Evolutionary conservation across 2,797 vertebrate species (phyloP).

Genomic region (Ciconia nigra): DNA sequence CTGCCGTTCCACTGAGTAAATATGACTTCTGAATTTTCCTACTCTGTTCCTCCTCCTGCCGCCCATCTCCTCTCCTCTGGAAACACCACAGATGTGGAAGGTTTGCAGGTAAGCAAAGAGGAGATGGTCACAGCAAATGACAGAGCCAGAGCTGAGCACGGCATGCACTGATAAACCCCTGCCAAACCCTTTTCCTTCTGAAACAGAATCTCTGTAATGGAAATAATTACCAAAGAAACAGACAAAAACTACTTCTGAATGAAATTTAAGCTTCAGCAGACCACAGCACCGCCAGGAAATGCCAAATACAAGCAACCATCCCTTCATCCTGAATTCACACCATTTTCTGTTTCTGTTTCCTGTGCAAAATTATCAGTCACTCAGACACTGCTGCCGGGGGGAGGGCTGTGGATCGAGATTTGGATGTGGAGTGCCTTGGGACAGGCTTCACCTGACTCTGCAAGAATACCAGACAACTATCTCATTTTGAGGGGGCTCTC

Average conservation of each 20-base stretch:
- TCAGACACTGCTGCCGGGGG: neutral
- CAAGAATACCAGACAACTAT: neutral
- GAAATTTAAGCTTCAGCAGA: constrained; percentile 28
- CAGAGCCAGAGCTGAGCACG: neutral
- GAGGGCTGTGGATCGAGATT: neutral
- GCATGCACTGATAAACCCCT: neutral
- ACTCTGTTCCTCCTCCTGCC: neutral
- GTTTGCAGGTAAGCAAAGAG: neutral
- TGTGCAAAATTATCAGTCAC: neutral
- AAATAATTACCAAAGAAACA: constrained; percentile 36
- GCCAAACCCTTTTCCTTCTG: constrained; percentile 1
- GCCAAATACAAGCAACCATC: neutral
- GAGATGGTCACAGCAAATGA: neutral
- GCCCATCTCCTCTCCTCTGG: neutral
- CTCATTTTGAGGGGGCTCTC: neutral
- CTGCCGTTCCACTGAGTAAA: neutral
- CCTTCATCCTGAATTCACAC: constrained; percentile 44
- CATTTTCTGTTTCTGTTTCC: constrained; percentile 36
- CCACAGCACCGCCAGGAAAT: neutral
- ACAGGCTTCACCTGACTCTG: neutral
- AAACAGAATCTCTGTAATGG: neutral
- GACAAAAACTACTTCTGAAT: constrained; percentile 24
- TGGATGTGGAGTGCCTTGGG: neutral
- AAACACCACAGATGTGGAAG: neutral
- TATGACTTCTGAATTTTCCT: neutral